Conservation (phyloP, 2,797 vertebrate species). For the Gymnothorax reevesii region DNA sequence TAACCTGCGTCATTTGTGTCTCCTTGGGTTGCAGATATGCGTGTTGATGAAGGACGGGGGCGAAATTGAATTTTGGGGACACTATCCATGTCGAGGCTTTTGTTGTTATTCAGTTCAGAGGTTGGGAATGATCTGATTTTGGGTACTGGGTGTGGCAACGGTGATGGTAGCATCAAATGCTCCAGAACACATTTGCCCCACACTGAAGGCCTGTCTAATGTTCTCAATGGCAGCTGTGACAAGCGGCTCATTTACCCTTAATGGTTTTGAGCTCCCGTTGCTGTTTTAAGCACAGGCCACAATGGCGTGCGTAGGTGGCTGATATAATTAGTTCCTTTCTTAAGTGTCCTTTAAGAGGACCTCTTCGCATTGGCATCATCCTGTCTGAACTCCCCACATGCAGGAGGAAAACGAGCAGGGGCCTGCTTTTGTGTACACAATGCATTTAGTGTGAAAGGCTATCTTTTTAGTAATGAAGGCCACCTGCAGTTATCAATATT, state of each 20-base stretch:
- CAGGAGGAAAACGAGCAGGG: background rate
- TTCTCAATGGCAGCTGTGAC: background rate
- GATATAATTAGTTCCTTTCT: background rate
- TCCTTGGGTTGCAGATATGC: too few relatives aligned
- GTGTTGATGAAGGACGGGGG: too few relatives aligned
- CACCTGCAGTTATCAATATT: too few relatives aligned
- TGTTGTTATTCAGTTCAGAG: too few relatives aligned
- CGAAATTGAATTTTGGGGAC: too few relatives aligned
- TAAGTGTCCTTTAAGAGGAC: background rate
- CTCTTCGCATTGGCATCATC: background rate
- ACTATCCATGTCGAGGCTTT: too few relatives aligned
- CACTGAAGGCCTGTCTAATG: background rate
- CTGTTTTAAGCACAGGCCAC: background rate
- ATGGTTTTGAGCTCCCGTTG: background rate
- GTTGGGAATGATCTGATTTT: background rate
- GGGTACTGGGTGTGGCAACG: background rate
- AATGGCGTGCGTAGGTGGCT: background rate
- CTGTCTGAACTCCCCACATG: background rate
- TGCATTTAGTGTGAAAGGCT: too few relatives aligned
- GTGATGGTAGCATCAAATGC: conserved; percentile 39
- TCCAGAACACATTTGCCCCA: background rate
- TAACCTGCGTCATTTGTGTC: too few relatives aligned
- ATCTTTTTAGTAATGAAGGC: too few relatives aligned
- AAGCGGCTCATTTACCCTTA: background rate
- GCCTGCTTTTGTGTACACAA: too few relatives aligned